These are phyloP conservation scores for Automeris io DNA, from an alignment of 2,888 invertebrate genomes.

Conservation along the genomic window DNA sequence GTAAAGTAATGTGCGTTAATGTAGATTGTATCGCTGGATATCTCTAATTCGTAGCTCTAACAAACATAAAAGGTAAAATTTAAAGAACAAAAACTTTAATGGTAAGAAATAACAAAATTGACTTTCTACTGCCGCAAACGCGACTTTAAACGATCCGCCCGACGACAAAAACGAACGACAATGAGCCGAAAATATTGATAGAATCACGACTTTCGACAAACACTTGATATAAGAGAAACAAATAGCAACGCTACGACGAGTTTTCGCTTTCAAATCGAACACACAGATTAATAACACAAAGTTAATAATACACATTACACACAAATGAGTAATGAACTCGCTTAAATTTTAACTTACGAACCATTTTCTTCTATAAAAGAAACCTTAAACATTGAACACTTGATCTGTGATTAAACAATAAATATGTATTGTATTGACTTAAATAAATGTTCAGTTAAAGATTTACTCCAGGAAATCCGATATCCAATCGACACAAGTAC, in stretches of 20 bases:
- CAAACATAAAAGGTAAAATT: conserved; percentile 14
- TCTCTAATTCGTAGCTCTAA: no score
- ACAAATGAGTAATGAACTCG: no score
- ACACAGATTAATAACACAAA: no score
- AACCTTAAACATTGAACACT: no score
- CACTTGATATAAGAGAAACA: conserved; percentile 24
- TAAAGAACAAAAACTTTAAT: conserved; percentile 39
- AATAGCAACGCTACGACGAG: not conserved
- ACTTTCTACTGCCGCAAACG: conserved; percentile 47
- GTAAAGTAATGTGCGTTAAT: not conserved
- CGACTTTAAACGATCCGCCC: conserved; percentile 29
- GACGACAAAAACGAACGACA: conserved; percentile 42
- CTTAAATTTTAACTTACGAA: no score
- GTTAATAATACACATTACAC: no score
- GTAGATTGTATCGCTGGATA: not conserved
- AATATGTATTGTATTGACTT: no score
- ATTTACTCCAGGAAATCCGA: no score
- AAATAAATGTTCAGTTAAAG: no score
- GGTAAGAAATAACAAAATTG: conserved; percentile 36
- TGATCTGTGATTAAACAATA: no score
- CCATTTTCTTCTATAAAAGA: no score
- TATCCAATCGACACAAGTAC: no score
- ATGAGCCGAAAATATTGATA: conserved; percentile 42
- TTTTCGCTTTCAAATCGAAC: conserved; percentile 2
- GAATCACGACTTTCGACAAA: conserved; percentile 51